Percentiles rank a stretch among this genome's conserved stretches.
These are phyloP conservation scores for Drosophila meridiana DNA, from an alignment of 2,888 invertebrate genomes.

Conservation along the genomic window DNA sequence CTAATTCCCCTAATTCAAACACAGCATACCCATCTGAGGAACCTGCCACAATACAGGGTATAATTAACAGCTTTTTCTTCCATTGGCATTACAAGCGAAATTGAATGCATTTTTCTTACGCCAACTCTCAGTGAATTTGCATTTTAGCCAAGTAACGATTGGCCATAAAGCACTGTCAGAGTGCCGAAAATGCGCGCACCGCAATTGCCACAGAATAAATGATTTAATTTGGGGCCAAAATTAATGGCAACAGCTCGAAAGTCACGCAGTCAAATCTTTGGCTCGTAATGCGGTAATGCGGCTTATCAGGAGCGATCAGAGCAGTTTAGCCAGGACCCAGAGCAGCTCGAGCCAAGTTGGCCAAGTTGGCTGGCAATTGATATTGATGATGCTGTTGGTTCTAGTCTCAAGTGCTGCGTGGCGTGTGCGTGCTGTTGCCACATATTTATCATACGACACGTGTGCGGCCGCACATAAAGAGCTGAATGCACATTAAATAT, in stretches of 20 bases:
- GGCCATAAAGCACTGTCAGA: slow-evolving; percentile 43
- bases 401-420: slow-evolving; percentile 14
- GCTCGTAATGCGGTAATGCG: slow-evolving; percentile 50
- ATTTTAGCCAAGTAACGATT: slow-evolving; percentile 26
- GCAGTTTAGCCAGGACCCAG: slow-evolving; percentile 10
- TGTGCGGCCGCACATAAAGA: slow-evolving; percentile 35
- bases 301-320: slow-evolving; percentile 43
- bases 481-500: slow-evolving; percentile 25
- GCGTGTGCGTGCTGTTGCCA: slow-evolving; percentile 8
- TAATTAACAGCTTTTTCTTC: slow-evolving; percentile 3
- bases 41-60: not conserved
- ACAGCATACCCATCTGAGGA: not conserved
- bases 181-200: slow-evolving; percentile 36
- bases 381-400: slow-evolving; percentile 67
- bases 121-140: slow-evolving; percentile 34
- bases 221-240: slow-evolving; percentile 67
- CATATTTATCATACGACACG: slow-evolving; percentile 66
- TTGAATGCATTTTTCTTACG: slow-evolving; percentile 8
- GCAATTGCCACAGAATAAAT: slow-evolving; percentile 62
- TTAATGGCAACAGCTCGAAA: slow-evolving; percentile 58
- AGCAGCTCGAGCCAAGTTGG: slow-evolving; percentile 1
- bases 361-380: slow-evolving; percentile 55
- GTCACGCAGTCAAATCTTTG: slow-evolving; percentile 50
- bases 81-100: slow-evolving; percentile 21
- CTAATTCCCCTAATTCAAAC: not conserved